Base-by-base conservation (phyloP, 2,113 vertebrate genomes). In the Triplophysa tibetana region DNA sequence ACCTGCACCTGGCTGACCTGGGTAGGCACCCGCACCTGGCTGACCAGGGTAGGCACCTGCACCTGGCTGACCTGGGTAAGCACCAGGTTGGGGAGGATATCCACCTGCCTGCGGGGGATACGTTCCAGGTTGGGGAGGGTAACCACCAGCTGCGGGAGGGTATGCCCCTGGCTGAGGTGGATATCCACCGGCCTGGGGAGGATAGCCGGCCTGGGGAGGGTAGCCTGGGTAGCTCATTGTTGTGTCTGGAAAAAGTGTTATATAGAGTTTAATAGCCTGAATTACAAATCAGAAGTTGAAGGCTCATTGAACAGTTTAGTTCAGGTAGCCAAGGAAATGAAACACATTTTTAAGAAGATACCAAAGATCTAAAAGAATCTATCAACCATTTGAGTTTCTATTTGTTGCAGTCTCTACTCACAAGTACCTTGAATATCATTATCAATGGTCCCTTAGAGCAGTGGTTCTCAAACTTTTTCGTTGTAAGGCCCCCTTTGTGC, bases 221-320 rank as follows among this genome's bases (percentile, higher is more conserved):
- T 98, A 98, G 73, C 97, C 96, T 0, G 96, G 96, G 84, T 96
- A 98, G 86, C 94, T 99, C 97, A 99, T 99, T 45, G 68, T 88
- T 87, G 70, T 76, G 83, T 12, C 91, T 90, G 89, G 65, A 93
- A 90, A 50, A 41, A 74, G 9, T 24, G 0, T 41, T 48, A 45
- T 29, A 63, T 29, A 70, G 41, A 19, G 8, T 14, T 79, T 11
- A 43, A 4, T 50, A 54, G 24, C 48, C 0, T 52, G 16, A 16
- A 70, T 19, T 29, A 24, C 3, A 52, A 0, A 70, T 10, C 9
- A n/a, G 0, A 54, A 19, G 19, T 33, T 1, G 1, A 33, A 54
- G n/a, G 48, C 2, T 38, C 33, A 7, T 38, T 13, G 48, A 50
- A 50, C 11, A 50, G 48, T 50, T 50, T 14, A 50, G 14, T 13